Evolutionary conservation across 2,113 vertebrate genomes (phyloP), one percentile per base, ranked within the genome.

Genomic region (Solea senegalensis): DNA sequence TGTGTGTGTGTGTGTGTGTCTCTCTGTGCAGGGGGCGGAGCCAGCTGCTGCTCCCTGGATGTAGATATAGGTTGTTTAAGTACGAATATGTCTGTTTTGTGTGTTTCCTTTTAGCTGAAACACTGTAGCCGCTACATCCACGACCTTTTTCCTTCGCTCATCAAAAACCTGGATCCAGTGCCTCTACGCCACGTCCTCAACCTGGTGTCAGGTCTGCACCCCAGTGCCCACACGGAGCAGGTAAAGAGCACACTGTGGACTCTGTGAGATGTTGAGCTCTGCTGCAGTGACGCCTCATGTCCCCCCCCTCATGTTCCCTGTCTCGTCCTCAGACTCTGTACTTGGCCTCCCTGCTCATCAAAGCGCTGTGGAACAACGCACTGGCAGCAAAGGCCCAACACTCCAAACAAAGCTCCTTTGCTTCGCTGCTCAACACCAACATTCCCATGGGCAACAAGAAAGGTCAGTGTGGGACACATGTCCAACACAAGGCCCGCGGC

Each of bases 61-160:
- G 44, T 45, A 8, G 12, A 5, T 10, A 13, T 45, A 10, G 8
- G 44, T 45, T 45, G 8, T 10, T 13, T 45, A 13, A 13, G 4
- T 11, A 13, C 45, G 12, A 48, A 10, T 15, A 9, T 15, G 6
- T 50, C 45, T 63, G 1, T 10, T 48, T 57, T 14, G 0, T 78
- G 2, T 83, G 4, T 13, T 13, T 48, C 4, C 62, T 9, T 10
- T 53, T 2, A 99, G 98, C 91, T 99, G 80, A 99, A 99, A 84
- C 98, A 99, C 81, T 99, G 98, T 85, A 99, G 98, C 90, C 96
- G 98, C 12, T 99, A 99, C 90, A 99, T 99, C 91, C 98, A 99
- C 10, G 97, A 99, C 87, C 93, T 99, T 71, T 99, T 99, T 90
- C 98, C 98, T 41, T 98, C 97, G 0, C 93, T 99, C 74, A 99